Base-by-base conservation (phyloP, 2,888 invertebrate species). In the Sarcophaga variegata region DNA sequence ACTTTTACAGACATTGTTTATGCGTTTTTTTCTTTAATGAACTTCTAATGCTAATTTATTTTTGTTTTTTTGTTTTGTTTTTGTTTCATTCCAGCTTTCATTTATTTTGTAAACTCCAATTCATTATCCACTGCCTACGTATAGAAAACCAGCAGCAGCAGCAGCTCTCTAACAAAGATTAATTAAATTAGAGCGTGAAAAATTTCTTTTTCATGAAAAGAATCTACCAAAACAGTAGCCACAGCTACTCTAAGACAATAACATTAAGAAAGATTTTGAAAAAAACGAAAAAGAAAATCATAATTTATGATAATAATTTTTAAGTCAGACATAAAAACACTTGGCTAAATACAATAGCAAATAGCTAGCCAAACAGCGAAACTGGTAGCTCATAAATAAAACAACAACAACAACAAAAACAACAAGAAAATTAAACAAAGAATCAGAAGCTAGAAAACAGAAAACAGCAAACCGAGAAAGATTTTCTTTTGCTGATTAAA, bases 271-370 rank as follows among this genome's bases (percentile, higher is more conserved):
- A 54, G 17, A 54, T 54, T 54, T 12, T 14, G 17, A 54, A 88
- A 81, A 66, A 66, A 37, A 37, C 37, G 37, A 8, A 22, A 70
- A 81, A 87, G 74, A 88, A 88, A 81, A 79, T 81, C 91, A 91
- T 90, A 91, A 91, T 92, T 91, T 90, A 92, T 91, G 90, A 89
- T 91, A 90, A 91, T 92, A 91, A 91, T 91, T 92, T 91, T 91
- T 91, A 91, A 47, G 89, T 88, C 90, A 90, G 90, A 90, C 90
- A 91, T 91, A 91, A 91, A 37, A 37, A 37, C 74, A 91, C 90
- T 89, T 89, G 89, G 89, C 83, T 67, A 72, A 69, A 70, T 22
- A 47, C 62, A 59, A 12, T 20, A n/a, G 76, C 25, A 70, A 81
- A 66, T 27, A 88, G 59, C 54, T 27, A 88, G 59, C 54, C 62